Evolutionary conservation across 2,797 vertebrate species (phyloP), one percentile per base, ranked within the genome.

Genomic region (Coracias cyanogaster): DNA sequence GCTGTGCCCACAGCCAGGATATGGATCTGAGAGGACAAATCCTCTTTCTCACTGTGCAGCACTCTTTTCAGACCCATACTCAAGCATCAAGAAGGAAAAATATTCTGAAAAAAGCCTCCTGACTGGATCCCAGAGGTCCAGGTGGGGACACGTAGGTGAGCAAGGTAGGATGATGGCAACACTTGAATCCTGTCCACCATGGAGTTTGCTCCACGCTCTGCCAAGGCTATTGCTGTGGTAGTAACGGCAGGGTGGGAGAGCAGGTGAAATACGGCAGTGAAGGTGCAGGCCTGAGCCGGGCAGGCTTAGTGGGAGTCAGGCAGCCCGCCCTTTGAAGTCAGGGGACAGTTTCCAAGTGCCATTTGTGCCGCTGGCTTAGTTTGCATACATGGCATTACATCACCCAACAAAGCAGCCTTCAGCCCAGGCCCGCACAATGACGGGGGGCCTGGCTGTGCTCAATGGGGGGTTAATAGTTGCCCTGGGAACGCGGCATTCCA

Each of bases 401-500:
- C 98, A 98, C 92, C 97, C 96, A 92, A 94, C 96, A 97, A 96
- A 97, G 97, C 96, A 33, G 78, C 96, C 95, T 90, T 91, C 96
- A 97, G 93, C 91, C 97, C 18, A 70, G 69, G 82, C 41, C 60
- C 12, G 62, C 94, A 98, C 97, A 98, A 97, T 96, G 91, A 87
- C 43, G 62, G 93, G 93, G 92, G 96, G 96, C 78, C 91, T 95
- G 96, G 96, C 95, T 87, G 85, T 54, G 93, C 96, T 96, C 96
- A 88, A 94, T 96, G 92, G 96, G 97, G 97, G 97, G 94, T 96
- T 97, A 93, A 91, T 70, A 83, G 98, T 98, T 98, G 96, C 97
- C 97, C 97, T 97, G 98, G 98, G 88, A 97, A 98, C 86, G 9
- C 93, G 19, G 35, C 97, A 98, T 98, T 98, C 98, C 98, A 95